Conservation (phyloP, 2,113 vertebrate genomes). For the Hirundichthys speculiger region DNA sequence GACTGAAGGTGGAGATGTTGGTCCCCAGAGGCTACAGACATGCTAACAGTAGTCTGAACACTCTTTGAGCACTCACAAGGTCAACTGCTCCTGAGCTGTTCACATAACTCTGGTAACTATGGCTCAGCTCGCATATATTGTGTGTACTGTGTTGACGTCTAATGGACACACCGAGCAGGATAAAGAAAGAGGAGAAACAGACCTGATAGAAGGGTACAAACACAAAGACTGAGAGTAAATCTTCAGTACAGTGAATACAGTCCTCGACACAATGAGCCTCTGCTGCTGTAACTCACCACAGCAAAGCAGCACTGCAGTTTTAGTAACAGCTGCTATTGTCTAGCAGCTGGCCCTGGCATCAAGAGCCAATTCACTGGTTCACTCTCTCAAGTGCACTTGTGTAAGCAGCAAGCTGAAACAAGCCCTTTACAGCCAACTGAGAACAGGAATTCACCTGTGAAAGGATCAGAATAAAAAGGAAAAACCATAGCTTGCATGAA, state of each 20-base stretch:
- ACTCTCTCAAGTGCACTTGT: neutral
- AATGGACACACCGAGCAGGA: slow-evolving; percentile 24
- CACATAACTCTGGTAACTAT: too few species aligned
- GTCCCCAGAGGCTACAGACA: too few species aligned
- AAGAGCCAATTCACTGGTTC: slow-evolving; percentile 24
- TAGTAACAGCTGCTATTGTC: slow-evolving; percentile 33
- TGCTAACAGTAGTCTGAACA: too few species aligned
- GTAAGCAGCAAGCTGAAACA: slow-evolving; percentile 7
- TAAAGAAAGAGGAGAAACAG: too few species aligned
- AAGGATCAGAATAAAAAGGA: neutral
- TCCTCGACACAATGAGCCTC: neutral
- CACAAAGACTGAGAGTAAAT: slow-evolving; percentile 1
- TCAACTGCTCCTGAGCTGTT: too few species aligned
- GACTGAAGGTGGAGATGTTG: too few species aligned
- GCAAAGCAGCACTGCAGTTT: slow-evolving; percentile 8
- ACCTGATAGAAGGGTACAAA: slow-evolving; percentile 2
- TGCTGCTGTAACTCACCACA: slow-evolving; percentile 2
- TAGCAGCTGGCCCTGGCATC: slow-evolving; percentile 29
- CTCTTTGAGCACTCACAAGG: too few species aligned
- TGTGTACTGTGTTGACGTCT: neutral
- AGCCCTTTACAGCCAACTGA: neutral
- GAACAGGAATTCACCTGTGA: neutral
- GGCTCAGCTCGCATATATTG: too few species aligned
- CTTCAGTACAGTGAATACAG: neutral
- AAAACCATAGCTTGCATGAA: neutral